Evolutionary conservation across 1,140 invertebrate genomes (phyloP).

Genomic region (Drosophila rufa): DNA sequence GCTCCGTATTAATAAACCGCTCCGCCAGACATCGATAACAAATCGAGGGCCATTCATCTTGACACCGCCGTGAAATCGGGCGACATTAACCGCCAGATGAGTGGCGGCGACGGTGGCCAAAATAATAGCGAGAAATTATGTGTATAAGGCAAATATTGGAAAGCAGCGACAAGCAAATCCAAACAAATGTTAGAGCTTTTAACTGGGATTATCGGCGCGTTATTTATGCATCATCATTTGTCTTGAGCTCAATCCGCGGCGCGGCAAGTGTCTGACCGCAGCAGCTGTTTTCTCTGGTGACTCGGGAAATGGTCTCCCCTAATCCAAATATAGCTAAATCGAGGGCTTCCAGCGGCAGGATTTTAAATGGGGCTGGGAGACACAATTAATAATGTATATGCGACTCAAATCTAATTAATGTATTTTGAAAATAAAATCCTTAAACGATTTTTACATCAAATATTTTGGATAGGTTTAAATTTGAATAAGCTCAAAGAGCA

Average conservation of each 20-base stretch:
- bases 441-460: too few relatives aligned
- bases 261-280: slow-evolving; percentile 26
- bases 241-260: slow-evolving; percentile 51
- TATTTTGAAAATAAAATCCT: background rate
- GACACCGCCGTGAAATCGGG: slow-evolving; percentile 52
- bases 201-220: slow-evolving; percentile 76
- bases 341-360: background rate
- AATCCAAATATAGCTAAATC: slow-evolving; percentile 3
- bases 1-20: slow-evolving; percentile 73
- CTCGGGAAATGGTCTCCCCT: slow-evolving; percentile 1
- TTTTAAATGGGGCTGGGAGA: background rate
- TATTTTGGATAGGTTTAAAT: background rate
- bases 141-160: slow-evolving; percentile 61
- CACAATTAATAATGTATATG: background rate
- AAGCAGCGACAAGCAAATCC: slow-evolving; percentile 63
- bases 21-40: slow-evolving; percentile 69
- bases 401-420: background rate
- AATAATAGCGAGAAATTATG: slow-evolving; percentile 69
- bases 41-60: slow-evolving; percentile 72
- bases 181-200: slow-evolving; percentile 81
- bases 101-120: slow-evolving; percentile 22
- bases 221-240: slow-evolving; percentile 77
- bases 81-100: slow-evolving; percentile 67
- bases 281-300: slow-evolving; percentile 4
- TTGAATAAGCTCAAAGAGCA: background rate